These are phyloP conservation scores for Argyrosomus japonicus DNA, from an alignment of 2,113 vertebrate genomes.

Conservation along the genomic window DNA sequence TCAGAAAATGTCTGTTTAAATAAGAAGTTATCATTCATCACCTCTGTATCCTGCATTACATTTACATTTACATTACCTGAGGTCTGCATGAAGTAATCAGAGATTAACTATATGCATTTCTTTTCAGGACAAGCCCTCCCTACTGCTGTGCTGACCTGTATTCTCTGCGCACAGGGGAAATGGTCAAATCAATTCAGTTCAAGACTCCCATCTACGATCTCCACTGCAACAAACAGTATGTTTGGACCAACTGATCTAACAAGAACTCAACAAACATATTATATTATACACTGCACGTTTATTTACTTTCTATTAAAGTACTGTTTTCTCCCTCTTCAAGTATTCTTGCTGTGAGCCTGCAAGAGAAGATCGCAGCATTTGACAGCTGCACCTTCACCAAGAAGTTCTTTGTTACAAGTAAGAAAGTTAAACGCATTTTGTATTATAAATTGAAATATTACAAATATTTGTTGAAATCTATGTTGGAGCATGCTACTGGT, in stretches of 20 bases:
- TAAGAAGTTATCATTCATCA: neutral
- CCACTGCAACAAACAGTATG: conserved; percentile 95
- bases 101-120: neutral
- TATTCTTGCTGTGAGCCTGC: conserved; percentile 95
- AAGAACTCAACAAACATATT: neutral
- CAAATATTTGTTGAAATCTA: neutral
- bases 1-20: too few relatives aligned
- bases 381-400: conserved; percentile 99
- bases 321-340: conserved; percentile 79
- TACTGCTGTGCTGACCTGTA: conserved; percentile 97
- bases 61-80: neutral
- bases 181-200: conserved; percentile 99
- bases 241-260: neutral
- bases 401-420: conserved; percentile 99
- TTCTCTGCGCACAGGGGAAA: conserved; percentile 94
- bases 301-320: neutral
- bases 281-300: neutral
- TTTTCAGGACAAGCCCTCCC: conserved; percentile 91
- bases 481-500: neutral
- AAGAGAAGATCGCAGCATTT: conserved; percentile 98
- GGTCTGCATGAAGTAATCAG: neutral
- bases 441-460: neutral
- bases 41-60: neutral
- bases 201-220: conserved; percentile 98
- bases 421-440: conserved; percentile 38